Evolutionary conservation across 2,888 invertebrate species (phyloP), one percentile per base, ranked within the genome.

Genomic region (Drosophila mulleri): DNA sequence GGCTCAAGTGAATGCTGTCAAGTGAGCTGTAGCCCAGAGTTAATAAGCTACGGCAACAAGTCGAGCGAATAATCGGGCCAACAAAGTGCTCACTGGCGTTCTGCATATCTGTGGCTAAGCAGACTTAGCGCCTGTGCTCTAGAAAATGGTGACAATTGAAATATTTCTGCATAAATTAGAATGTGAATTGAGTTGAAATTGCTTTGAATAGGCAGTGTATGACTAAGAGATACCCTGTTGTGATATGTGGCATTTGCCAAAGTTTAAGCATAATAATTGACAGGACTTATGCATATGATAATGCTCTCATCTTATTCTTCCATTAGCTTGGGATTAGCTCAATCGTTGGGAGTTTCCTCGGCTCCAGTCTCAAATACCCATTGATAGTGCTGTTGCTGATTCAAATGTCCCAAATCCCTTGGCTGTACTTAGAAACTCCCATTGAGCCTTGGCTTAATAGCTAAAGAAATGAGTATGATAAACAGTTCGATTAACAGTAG

Each of bases 41-140:
- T 70, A 70, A 78, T 81, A 67, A 78, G 64, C 47, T 60, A 23
- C 58, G 52, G 50, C 70, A 48, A 48, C 60, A 59, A 53, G 41
- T 47, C 50, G 9, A 35, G 39, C 26, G 39, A 14, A 47, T 50
- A 5, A 47, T 50, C 41, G 48, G 11, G 14, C 39, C n/a, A 16
- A 20, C 35, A 16, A 11, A 37, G 29, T 20, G n/a, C 12, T 18
- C 5, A n/a, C 26, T n/a, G 50, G 8, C 12, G 23, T 14, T 14
- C 14, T 14, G 29, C 6, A 41, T 26, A 42, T 48, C n/a, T n/a
- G 18, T 23, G 45, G 18, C 52, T 53, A 12, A 52, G 20, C 14
- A 14, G 37, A 11, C 41, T 52, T 32, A 45, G n/a, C 44, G 35
- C 18, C 16, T 32, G 4, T 26, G 18, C 23, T 20, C 7, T 20